A percentile compares a stretch with the other conserved stretches of the same genome.
phyloP scores from a whole-genome alignment of 2,888 invertebrate species.

The Amorpha juglandis region DNA sequence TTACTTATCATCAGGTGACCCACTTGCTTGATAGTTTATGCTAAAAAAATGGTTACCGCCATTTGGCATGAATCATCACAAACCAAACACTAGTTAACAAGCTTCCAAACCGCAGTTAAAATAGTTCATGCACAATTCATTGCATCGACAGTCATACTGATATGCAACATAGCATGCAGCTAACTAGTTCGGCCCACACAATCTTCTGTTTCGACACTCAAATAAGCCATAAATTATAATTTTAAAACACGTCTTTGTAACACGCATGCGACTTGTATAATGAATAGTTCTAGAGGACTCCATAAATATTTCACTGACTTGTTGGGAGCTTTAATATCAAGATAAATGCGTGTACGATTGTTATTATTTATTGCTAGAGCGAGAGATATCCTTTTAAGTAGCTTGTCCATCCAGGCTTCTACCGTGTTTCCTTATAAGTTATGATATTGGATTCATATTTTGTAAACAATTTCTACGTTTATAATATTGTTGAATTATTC shows the following conservation, averaged over 20 bases:
- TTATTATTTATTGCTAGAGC: conserved; percentile 23
- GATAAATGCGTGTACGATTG: conserved; percentile 20
- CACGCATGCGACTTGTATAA: conserved; percentile 53
- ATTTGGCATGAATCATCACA: background rate
- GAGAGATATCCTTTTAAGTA: conserved; percentile 24
- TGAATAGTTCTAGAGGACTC: conserved; percentile 53
- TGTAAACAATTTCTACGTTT: conserved; percentile 15
- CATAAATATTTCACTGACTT: conserved; percentile 51
- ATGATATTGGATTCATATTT: conserved; percentile 22
- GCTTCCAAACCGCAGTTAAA: conserved; percentile 4
- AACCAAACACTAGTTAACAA: background rate
- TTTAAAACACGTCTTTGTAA: conserved; percentile 69
- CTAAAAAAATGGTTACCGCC: too few species aligned
- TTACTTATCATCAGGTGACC: too few species aligned
- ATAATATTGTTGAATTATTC: conserved; percentile 11
- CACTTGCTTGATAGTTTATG: too few species aligned
- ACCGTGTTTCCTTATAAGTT: conserved; percentile 19
- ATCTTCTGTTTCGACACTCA: conserved; percentile 77
- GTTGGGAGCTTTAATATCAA: conserved; percentile 27
- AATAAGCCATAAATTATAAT: conserved; percentile 80
- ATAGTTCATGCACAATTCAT: background rate
- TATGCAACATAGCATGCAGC: conserved; percentile 36
- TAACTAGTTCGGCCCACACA: conserved; percentile 68
- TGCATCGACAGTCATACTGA: conserved; percentile 26
- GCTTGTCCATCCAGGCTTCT: conserved; percentile 19